Base-by-base conservation (phyloP, 2,113 vertebrate species). In the Pipa parva region DNA sequence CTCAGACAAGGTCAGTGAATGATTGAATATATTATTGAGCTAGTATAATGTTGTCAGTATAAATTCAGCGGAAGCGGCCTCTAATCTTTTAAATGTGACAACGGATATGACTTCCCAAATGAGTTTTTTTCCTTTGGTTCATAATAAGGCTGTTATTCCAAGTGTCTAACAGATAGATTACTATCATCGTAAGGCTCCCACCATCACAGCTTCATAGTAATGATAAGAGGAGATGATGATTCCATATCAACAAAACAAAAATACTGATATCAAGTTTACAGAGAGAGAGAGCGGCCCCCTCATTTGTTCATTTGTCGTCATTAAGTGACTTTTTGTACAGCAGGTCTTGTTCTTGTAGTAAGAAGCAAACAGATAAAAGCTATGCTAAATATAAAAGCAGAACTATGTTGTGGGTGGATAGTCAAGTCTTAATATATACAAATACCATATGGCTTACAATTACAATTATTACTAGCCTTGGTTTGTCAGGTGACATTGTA, bases 91-190 rank as follows among this genome's bases (percentile, higher is more conserved):
- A 11, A 45, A 27, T 28, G 24, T 45, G 37, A 60, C 39, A 49
- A 49, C 26, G 28, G 45, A 48, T 21, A 49, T 7, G 18, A 45
- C 13, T 49, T 62, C n/a, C n/a, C 5, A 27, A 42, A 49, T 49
- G 45, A 29, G 17, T 18, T 62, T 62, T 33, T n/a, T n/a, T 24
- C 28, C 9, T 49, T 12, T 49, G 24, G 25, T 21, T 50, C 18
- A 18, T 62, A 21, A 62, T 62, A 48, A 29, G 26, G 20, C 39
- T 49, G 42, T 62, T 62, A 62, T 62, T 62, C 8, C 58, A 49
- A 25, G 59, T 49, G 59, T 62, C 59, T 31, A 7, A 25, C 59
- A 49, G 59, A 62, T 62, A 31, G 28, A 63, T 51, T 28, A 51
- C n/a, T 33, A 50, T 63, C 51, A 25, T 29, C 48, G 31, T 63